Percentiles rank a stretch among this genome's conserved stretches.
These are phyloP conservation scores for Cetoscarus ocellatus DNA, from an alignment of 2,797 vertebrate species.

Conservation along the genomic window DNA sequence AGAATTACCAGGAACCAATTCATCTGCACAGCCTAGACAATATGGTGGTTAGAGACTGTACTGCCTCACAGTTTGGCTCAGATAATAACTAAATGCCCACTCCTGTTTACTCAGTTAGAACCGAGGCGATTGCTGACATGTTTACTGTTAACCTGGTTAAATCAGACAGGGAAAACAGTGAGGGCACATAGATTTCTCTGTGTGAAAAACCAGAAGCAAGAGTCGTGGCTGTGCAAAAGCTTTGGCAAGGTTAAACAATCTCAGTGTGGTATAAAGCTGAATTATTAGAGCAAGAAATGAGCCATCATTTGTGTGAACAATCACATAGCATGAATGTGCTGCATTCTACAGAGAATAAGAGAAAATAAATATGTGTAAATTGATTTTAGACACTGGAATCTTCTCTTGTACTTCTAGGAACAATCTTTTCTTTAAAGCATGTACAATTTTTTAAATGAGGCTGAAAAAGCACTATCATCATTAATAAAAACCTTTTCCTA, in stretches of 20 bases:
- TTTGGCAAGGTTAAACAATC: conserved; percentile 41
- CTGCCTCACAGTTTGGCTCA: conserved; percentile 46
- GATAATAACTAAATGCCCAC: conserved; percentile 20
- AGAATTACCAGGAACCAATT: conserved; percentile 83
- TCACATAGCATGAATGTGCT: neutral
- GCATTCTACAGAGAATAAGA: neutral
- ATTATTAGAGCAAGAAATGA: conserved; percentile 45
- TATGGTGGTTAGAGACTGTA: conserved; percentile 63
- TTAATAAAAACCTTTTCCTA: too few relatives aligned
- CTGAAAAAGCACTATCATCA: too few relatives aligned
- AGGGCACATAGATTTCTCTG: conserved; percentile 30
- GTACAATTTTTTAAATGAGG: too few relatives aligned
- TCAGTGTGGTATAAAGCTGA: conserved; percentile 34
- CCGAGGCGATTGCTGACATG: conserved; percentile 6
- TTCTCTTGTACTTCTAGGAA: too few relatives aligned
- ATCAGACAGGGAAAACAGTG: neutral
- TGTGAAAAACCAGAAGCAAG: conserved; percentile 49
- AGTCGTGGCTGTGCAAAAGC: conserved; percentile 33
- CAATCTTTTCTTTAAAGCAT: too few relatives aligned
- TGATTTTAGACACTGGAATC: too few relatives aligned
- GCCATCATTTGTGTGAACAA: neutral
- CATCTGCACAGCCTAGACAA: conserved; percentile 66
- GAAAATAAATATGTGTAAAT: too few relatives aligned
- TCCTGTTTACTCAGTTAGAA: conserved; percentile 11
- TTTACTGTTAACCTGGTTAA: conserved; percentile 4